phyloP scores from a whole-genome alignment of 2,888 invertebrate genomes.

The Hirtodrosophila duncani region DNA sequence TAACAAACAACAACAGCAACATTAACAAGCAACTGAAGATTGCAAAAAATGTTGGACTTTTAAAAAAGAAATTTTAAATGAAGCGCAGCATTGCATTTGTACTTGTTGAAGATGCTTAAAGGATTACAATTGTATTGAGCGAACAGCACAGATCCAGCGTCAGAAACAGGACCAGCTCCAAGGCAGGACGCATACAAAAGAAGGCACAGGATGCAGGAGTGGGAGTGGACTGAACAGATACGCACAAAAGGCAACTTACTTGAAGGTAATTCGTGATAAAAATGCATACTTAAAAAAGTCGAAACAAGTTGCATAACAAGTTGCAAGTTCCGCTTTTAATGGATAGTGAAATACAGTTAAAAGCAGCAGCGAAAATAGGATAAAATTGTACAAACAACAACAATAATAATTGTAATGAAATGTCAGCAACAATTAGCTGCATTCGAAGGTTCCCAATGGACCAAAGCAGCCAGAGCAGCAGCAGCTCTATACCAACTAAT shows the following conservation, averaged over 20 bases:
- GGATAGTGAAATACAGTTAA: constrained; percentile 11
- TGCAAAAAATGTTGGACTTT: constrained; percentile 42
- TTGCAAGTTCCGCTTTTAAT: no score
- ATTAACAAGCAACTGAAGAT: constrained; percentile 35
- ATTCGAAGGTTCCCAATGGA: no score
- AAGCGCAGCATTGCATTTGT: constrained; percentile 58
- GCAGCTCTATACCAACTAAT: no score
- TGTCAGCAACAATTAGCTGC: constrained; percentile 27
- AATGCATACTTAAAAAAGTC: constrained; percentile 22
- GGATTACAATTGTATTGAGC: constrained; percentile 59
- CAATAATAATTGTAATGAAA: no score
- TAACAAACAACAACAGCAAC: constrained; percentile 27
- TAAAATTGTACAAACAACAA: constrained; percentile 9
- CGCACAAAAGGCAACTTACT: constrained; percentile 30
- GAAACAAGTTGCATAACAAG: constrained; percentile 1
- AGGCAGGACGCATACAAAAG: no score
- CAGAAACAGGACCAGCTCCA: no score
- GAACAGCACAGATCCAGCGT: background rate
- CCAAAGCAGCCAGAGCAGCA: no score
- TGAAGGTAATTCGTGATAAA: no score
- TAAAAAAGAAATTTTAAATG: constrained; percentile 56
- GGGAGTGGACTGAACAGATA: constrained; percentile 17
- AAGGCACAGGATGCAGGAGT: constrained; percentile 14
- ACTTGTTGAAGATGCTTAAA: constrained; percentile 57
- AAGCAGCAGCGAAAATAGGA: constrained; percentile 6